phyloP scores from a whole-genome alignment of 2,797 vertebrate species.

The Sebastes baramenuke region DNA sequence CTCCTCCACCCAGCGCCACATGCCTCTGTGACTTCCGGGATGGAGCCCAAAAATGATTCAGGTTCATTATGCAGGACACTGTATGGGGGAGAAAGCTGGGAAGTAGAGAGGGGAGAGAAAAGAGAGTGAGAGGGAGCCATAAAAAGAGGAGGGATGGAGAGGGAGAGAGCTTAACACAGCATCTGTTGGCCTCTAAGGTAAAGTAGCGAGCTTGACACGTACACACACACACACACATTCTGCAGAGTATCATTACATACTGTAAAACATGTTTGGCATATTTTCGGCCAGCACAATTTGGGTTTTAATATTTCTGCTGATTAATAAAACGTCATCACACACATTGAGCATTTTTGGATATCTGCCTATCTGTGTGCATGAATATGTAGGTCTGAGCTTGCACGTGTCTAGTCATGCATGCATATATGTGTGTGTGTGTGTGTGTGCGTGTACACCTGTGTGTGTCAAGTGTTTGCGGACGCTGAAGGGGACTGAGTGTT shows the following conservation, averaged over 20 bases:
- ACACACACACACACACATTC: conserved; percentile 7
- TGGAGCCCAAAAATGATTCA: conserved; percentile 67
- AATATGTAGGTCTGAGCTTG: background rate
- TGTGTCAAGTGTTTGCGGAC: conserved; percentile 57
- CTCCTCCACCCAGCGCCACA: conserved; percentile 21
- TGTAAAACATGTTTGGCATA: conserved; percentile 1
- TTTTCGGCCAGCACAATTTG: background rate
- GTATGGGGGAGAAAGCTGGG: conserved; percentile 25
- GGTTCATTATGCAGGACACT: conserved; percentile 66
- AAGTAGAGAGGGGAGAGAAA: conserved; percentile 20
- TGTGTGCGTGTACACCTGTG: conserved; percentile 28
- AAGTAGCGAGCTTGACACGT: conserved; percentile 14
- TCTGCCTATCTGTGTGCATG: background rate
- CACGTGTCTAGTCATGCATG: conserved; percentile 14
- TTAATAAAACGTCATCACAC: conserved; percentile 1
- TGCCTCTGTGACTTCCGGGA: conserved; percentile 40
- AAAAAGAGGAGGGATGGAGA: conserved; percentile 12
- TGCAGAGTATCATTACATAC: background rate
- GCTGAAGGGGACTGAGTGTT: conserved; percentile 76
- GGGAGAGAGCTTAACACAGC: conserved; percentile 56
- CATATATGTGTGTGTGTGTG: conserved; percentile 2
- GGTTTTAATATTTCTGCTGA: conserved; percentile 8
- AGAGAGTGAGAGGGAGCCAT: conserved; percentile 12
- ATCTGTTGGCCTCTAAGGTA: conserved; percentile 70
- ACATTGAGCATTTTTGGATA: background rate